phyloP scores from a whole-genome alignment of 2,797 vertebrate species.

The Coendou prehensilis region DNA sequence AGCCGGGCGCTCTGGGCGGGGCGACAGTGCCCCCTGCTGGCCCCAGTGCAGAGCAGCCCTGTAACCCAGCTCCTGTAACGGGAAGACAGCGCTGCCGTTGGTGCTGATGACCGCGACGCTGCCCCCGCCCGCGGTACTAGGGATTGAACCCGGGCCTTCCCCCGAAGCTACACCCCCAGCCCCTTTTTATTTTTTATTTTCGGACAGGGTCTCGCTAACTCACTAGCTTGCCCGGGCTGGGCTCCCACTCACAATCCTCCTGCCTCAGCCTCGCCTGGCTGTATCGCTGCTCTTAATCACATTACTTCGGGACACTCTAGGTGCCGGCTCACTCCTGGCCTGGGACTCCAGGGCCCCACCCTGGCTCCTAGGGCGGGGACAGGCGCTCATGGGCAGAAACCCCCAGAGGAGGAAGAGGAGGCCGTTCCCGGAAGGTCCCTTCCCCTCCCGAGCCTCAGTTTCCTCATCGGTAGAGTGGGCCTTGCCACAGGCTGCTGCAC shows the following conservation, averaged over 20 bases:
- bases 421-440: neutral
- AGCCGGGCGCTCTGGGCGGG: rapidly evolving
- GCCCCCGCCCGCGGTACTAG: neutral
- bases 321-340: neutral
- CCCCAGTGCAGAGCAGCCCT: neutral
- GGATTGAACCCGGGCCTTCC: neutral
- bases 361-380: rapidly evolving
- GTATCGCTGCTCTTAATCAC: neutral
- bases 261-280: neutral
- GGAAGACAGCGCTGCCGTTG: rapidly evolving
- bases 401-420: neutral
- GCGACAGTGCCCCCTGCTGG: conserved; percentile 22
- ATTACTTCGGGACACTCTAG: neutral
- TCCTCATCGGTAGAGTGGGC: neutral
- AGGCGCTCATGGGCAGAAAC: rapidly evolving
- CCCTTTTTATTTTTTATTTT: neutral
- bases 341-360: neutral
- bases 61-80: neutral
- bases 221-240: no score
- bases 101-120: neutral
- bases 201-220: neutral
- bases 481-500: neutral
- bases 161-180: neutral
- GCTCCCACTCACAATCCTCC: neutral
- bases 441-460: neutral